A percentile compares a stretch with the other conserved stretches of the same genome.
phyloP scores from a whole-genome alignment of 1,140 invertebrate genomes.

The Leptopilina boulardi region DNA sequence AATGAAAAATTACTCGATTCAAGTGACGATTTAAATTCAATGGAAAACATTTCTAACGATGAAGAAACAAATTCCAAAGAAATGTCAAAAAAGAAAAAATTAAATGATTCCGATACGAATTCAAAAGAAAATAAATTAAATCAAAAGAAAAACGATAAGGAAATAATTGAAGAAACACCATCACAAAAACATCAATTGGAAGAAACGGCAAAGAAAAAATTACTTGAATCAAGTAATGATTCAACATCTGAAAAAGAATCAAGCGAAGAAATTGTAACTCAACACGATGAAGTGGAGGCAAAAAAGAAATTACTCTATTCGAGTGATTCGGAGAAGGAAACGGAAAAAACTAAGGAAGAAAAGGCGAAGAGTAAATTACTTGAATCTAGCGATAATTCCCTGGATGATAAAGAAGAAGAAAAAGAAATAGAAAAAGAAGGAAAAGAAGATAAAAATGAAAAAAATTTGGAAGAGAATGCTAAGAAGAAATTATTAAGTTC shows the following conservation, averaged over 20 bases:
- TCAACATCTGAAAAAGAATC: not conserved
- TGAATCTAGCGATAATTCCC: no score
- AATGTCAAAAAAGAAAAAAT: no score
- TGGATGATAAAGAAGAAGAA: no score
- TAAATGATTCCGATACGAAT: no score
- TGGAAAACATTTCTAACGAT: no score
- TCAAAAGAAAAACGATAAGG: no score
- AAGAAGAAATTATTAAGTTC: not conserved
- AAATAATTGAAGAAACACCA: not conserved
- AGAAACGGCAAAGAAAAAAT: not conserved
- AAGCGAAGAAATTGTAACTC: not conserved
- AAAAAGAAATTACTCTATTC: conserved; percentile 18
- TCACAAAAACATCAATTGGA: no score
- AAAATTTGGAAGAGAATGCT: not conserved
- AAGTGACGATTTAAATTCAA: not conserved
- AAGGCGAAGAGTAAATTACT: no score
- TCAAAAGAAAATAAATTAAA: no score
- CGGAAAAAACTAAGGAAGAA: not conserved
- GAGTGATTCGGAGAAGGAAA: conserved; percentile 1
- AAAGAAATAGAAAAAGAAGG: not conserved
- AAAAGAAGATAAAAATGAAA: not conserved
- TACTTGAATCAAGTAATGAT: conserved; percentile 11
- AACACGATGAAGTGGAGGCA: conserved; percentile 13
- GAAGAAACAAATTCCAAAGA: no score
- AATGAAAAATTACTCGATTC: not conserved